These are phyloP conservation scores for Oscheius sp. DNA, from an alignment of 2,888 invertebrate species.

Conservation along the genomic window DNA sequence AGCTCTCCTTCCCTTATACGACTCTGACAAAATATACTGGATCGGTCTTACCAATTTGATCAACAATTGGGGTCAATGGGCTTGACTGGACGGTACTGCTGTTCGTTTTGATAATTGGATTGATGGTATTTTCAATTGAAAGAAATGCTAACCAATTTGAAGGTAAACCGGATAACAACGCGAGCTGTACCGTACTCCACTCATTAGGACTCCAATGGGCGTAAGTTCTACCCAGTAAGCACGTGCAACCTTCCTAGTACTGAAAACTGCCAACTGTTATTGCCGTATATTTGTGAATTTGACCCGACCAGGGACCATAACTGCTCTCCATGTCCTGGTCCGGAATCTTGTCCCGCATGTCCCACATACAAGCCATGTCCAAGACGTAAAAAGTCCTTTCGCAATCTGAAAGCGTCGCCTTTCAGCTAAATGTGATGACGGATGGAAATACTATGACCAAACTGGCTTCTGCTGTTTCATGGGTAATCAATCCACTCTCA, in stretches of 20 bases:
- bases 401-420: too few species aligned
- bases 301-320: background rate
- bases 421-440: too few species aligned
- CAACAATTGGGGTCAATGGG: constrained; percentile 5
- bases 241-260: background rate
- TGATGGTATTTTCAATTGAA: too few species aligned
- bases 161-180: background rate
- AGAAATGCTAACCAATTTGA: too few species aligned
- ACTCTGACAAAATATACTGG: background rate
- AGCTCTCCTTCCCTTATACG: too few species aligned
- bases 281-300: background rate
- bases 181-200: background rate
- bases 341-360: background rate
- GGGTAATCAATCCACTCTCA: too few species aligned
- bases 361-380: constrained; percentile 10
- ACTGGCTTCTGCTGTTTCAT: background rate
- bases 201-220: background rate
- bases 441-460: background rate
- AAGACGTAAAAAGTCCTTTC: background rate
- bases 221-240: background rate
- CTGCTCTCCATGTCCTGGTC: background rate
- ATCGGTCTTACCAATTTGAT: constrained; percentile 6
- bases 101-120: background rate
- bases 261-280: too few species aligned
- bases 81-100: background rate